These are phyloP conservation scores for Ormyrus thymus DNA, from an alignment of 2,888 invertebrate genomes.

Conservation along the genomic window DNA sequence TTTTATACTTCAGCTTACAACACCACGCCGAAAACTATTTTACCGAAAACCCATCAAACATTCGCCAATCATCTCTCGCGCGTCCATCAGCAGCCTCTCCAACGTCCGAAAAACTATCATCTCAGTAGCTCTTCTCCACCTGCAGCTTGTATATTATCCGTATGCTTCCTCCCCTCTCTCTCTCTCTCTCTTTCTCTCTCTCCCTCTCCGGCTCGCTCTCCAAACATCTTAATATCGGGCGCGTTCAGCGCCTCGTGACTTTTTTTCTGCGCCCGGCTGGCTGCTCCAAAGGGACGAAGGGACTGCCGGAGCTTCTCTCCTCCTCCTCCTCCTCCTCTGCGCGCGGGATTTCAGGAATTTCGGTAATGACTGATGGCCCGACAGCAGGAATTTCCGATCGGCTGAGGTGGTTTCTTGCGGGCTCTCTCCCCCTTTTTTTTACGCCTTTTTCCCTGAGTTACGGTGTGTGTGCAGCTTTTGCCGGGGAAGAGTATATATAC, in stretches of 20 bases:
- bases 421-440: constrained; percentile 29
- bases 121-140: too few relatives aligned
- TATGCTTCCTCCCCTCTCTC: constrained; percentile 17
- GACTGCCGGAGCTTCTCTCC: not conserved
- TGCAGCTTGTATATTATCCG: not conserved
- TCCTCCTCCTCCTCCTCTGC: constrained; percentile 16
- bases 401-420: constrained; percentile 6
- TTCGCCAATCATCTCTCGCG: too few relatives aligned
- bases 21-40: too few relatives aligned
- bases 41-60: too few relatives aligned
- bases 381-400: constrained; percentile 54
- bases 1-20: too few relatives aligned
- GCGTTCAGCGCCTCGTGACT: constrained; percentile 33
- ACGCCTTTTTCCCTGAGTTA: constrained; percentile 40
- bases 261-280: constrained; percentile 18
- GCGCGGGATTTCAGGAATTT: constrained; percentile 48
- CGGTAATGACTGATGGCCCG: constrained; percentile 56
- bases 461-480: constrained; percentile 38
- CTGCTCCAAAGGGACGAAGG: not conserved
- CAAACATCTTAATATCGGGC: constrained; percentile 67
- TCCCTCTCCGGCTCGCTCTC: constrained; percentile 60
- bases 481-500: not conserved
- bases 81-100: not conserved
- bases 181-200: constrained; percentile 17
- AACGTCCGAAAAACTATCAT: too few relatives aligned